Base-by-base conservation (phyloP, 2,113 vertebrate species). In the Myotis lucifugus region DNA sequence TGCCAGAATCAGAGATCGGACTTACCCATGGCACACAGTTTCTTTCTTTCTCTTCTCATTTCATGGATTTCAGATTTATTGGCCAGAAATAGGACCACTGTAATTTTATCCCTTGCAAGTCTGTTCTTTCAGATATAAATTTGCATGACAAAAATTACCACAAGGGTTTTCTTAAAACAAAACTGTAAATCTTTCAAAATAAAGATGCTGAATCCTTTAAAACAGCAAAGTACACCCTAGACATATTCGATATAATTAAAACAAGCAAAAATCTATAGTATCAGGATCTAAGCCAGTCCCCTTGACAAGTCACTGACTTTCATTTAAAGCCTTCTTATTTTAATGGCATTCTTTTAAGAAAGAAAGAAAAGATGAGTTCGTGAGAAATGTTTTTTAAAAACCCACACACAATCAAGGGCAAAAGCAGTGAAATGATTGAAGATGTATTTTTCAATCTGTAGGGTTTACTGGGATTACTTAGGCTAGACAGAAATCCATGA, bases 381-480 rank as follows among this genome's bases (percentile, higher is more conserved):
- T 97, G 77, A 96, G 70, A 96, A 91, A 94, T 96, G 92, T 94
- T 77, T 40, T 23, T 29, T 76, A 34, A 95, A 93, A 92, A 92
- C 12, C 64, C 64, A 67, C 12, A 67, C 88, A 89, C 89, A 97
- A 95, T 91, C 97, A 97, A 98, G 96, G 90, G 61, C 97, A 98
- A 93, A 88, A 97, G 70, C 96, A 97, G 79, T 88, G 93, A 96
- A 96, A 96, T 97, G 97, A 97, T 97, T 98, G 97, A 98, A 98
- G 97, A 98, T 96, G 92, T 97, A 95, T 96, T 97, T 97, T 98
- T 98, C 96, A 97, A 84, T 98, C 85, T 97, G 94, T 90, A 97
- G 96, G 95, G 95, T 98, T 98, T 98, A 97, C 86, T 95, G 79
- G 97, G 97, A 98, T 98, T 98, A 98, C 95, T 97, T 96, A 95